A percentile compares a stretch with the other conserved stretches of the same genome.
These are phyloP conservation scores for Drosophila biarmipes DNA, from an alignment of 1,140 invertebrate species.

Conservation along the genomic window DNA sequence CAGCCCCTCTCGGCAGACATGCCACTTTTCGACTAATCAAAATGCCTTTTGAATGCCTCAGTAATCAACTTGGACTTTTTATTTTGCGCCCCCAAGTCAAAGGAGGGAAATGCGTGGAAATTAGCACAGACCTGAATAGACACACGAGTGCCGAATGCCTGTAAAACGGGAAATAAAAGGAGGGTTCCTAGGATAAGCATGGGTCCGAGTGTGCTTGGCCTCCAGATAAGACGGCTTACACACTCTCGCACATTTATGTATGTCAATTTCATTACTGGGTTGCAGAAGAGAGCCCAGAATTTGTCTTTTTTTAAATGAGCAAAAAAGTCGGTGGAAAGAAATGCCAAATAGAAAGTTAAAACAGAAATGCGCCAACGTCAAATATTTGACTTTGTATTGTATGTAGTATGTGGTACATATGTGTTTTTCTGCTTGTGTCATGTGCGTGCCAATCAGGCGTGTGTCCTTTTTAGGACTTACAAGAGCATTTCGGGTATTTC, in stretches of 20 bases:
- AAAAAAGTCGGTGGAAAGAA: constrained; percentile 19
- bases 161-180: constrained; percentile 9
- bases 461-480: constrained; percentile 57
- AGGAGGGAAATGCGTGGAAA: constrained; percentile 67
- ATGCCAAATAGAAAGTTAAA: constrained; percentile 60
- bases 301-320: constrained; percentile 54
- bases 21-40: constrained; percentile 75
- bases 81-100: constrained; percentile 16
- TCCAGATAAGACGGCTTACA: constrained; percentile 62
- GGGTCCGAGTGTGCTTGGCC: constrained; percentile 29
- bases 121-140: constrained; percentile 79
- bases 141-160: constrained; percentile 57
- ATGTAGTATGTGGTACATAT: constrained; percentile 1
- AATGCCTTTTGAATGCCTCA: constrained; percentile 77
- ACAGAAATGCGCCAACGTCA: constrained; percentile 73
- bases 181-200: constrained; percentile 15
- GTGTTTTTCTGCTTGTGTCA: constrained; percentile 26
- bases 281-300: constrained; percentile 32
- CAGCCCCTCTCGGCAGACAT: constrained; percentile 42
- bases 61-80: constrained; percentile 74
- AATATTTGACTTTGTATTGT: constrained; percentile 80
- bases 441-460: constrained; percentile 79
- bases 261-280: constrained; percentile 79
- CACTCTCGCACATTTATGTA: constrained; percentile 11
- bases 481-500: constrained; percentile 27